Conservation (phyloP, 1,140 invertebrate genomes). For the Bombyx mandarina region DNA sequence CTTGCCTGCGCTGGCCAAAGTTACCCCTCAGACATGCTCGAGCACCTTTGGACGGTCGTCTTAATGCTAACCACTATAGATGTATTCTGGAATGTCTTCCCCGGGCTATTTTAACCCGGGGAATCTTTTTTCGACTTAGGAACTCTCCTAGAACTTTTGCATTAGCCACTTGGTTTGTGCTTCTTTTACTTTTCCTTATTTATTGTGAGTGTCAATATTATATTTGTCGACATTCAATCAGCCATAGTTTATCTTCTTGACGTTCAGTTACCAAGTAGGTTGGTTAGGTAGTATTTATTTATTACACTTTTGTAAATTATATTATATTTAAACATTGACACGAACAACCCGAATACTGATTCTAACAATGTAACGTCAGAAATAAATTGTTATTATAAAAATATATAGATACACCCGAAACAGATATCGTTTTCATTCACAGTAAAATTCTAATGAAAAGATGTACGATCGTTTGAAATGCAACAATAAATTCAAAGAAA, state of each 20-base stretch:
- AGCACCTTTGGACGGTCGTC: slow-evolving; percentile 22
- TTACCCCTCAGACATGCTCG: slow-evolving; percentile 31
- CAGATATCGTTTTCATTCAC: too few species aligned
- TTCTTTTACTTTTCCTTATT: not conserved
- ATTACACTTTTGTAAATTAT: too few species aligned
- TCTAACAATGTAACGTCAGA: too few species aligned
- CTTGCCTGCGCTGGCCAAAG: slow-evolving; percentile 37
- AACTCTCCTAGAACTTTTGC: slow-evolving; percentile 10
- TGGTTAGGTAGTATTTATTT: too few species aligned
- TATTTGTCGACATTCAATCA: too few species aligned
- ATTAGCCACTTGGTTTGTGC: slow-evolving; percentile 4
- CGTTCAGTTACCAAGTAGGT: too few species aligned
- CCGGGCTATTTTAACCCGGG: slow-evolving; percentile 15
- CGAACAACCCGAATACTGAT: too few species aligned
- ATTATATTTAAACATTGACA: too few species aligned
- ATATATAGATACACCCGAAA: too few species aligned
- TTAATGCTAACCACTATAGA: slow-evolving; percentile 21
- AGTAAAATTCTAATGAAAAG: not conserved
- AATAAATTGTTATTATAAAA: too few species aligned
- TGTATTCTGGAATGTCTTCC: slow-evolving; percentile 16
- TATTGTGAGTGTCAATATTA: too few species aligned
- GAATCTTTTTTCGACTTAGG: slow-evolving; percentile 3
- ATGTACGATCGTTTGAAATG: slow-evolving; percentile 5
- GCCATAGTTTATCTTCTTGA: too few species aligned
- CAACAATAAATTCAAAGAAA: slow-evolving; percentile 12